Evolutionary conservation across 2,888 invertebrate genomes (phyloP).

Genomic region (Scotopteryx bipunctaria): DNA sequence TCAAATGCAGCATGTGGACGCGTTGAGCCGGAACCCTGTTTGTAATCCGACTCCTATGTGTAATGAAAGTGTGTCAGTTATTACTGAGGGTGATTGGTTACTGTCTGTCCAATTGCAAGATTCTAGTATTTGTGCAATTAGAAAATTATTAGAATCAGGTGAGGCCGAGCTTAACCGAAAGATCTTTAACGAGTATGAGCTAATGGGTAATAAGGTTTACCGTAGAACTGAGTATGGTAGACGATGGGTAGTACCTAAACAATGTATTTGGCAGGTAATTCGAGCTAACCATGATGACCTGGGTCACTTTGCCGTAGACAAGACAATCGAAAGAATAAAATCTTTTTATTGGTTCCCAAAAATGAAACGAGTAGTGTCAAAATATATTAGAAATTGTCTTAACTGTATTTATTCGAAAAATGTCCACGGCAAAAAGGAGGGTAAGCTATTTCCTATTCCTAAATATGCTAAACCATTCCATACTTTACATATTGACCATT

Average conservation of each 20-base stretch:
- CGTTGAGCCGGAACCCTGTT: conserved; percentile 9
- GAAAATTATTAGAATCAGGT: conserved; percentile 28
- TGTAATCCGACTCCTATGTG: neutral
- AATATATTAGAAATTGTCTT: conserved; percentile 5
- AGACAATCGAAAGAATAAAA: conserved; percentile 2
- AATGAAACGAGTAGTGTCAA: neutral
- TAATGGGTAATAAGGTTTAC: conserved; percentile 41
- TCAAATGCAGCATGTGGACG: conserved; percentile 31
- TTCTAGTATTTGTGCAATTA: conserved; percentile 1
- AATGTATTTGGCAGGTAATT: conserved; percentile 7
- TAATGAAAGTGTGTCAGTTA: neutral
- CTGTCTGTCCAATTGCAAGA: conserved; percentile 28
- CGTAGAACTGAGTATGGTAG: conserved; percentile 38
- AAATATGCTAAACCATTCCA: conserved; percentile 24
- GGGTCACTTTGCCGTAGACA: conserved; percentile 5
- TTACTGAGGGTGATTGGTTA: conserved; percentile 2
- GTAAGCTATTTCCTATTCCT: conserved; percentile 21
- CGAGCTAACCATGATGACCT: conserved; percentile 3
- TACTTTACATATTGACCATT: conserved; percentile 42
- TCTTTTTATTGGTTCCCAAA: neutral
- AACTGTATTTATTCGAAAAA: conserved; percentile 7
- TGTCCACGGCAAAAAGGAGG: conserved; percentile 3
- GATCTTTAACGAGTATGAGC: conserved; percentile 38
- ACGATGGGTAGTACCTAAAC: conserved; percentile 29
- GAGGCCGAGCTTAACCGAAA: conserved; percentile 33